Evolutionary conservation across 2,888 invertebrate genomes (phyloP).

Genomic region (Protonemura montana): DNA sequence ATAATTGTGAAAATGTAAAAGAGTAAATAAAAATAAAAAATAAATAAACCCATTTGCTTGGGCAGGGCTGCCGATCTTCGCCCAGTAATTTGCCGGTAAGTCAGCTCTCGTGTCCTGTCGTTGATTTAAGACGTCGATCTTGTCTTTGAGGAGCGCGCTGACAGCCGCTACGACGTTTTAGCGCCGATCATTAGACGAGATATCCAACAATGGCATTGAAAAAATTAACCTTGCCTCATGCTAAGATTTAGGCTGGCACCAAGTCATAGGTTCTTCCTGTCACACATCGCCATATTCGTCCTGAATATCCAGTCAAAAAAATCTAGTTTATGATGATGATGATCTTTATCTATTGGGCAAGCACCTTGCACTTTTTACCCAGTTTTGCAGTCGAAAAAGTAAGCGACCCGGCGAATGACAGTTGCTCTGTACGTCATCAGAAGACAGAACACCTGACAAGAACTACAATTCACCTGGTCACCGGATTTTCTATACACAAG

Average conservation of each 20-base stretch:
- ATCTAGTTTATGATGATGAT: slow-evolving; percentile 19
- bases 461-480: not conserved
- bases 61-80: not conserved
- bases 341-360: not conserved
- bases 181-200: slow-evolving; percentile 7
- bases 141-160: slow-evolving; percentile 28
- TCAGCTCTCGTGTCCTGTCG: not conserved
- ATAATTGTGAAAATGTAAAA: too few relatives aligned
- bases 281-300: slow-evolving; percentile 32
- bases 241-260: not conserved
- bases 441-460: not conserved
- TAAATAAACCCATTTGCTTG: not conserved
- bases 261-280: slow-evolving; percentile 16
- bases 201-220: slow-evolving; percentile 20
- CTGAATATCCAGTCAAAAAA: not conserved
- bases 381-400: not conserved
- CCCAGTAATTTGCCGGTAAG: not conserved
- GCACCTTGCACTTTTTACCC: not conserved
- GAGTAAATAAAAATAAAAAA: not conserved
- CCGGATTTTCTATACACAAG: not conserved
- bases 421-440: not conserved
- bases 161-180: slow-evolving; percentile 17
- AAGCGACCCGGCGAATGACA: not conserved
- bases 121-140: not conserved
- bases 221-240: slow-evolving; percentile 23